These are phyloP conservation scores for Leptinotarsa defecta DNA, from an alignment of 1,140 invertebrate species.

Conservation along the genomic window DNA sequence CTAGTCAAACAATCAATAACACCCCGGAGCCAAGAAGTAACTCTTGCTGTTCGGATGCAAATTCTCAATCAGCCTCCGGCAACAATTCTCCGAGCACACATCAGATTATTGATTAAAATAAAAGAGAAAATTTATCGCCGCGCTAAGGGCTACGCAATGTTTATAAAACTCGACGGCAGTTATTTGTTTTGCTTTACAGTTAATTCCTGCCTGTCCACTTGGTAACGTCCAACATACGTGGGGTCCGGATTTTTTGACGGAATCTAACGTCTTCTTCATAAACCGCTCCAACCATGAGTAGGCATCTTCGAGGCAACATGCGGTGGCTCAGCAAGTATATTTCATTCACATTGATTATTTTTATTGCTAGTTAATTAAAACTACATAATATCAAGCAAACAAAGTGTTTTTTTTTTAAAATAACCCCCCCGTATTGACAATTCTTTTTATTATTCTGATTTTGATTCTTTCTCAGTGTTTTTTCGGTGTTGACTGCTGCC, in stretches of 20 bases:
- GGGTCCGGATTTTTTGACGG: not conserved
- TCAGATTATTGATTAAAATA: conserved; percentile 4
- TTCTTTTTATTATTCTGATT: too few relatives aligned
- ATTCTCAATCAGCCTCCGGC: not conserved
- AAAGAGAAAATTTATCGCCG: conserved; percentile 7
- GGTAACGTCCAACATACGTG: not conserved
- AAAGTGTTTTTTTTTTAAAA: too few relatives aligned
- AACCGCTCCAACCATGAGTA: not conserved
- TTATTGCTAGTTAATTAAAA: too few relatives aligned
- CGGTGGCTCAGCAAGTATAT: too few relatives aligned
- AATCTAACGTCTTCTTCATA: not conserved
- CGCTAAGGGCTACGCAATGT: conserved; percentile 2
- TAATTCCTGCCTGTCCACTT: not conserved
- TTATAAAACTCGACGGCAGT: not conserved
- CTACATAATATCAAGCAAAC: too few relatives aligned
- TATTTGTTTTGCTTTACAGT: conserved; percentile 8
- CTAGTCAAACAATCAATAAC: not conserved
- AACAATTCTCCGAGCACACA: not conserved
- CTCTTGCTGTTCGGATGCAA: conserved; percentile 4
- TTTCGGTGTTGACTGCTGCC: too few relatives aligned
- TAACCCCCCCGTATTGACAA: too few relatives aligned
- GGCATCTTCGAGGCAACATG: not conserved
- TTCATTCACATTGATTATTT: too few relatives aligned
- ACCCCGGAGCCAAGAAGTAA: not conserved
- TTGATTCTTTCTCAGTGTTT: too few relatives aligned